These are phyloP conservation scores for Celastrina argiolus DNA, from an alignment of 2,888 invertebrate species.

Conservation along the genomic window DNA sequence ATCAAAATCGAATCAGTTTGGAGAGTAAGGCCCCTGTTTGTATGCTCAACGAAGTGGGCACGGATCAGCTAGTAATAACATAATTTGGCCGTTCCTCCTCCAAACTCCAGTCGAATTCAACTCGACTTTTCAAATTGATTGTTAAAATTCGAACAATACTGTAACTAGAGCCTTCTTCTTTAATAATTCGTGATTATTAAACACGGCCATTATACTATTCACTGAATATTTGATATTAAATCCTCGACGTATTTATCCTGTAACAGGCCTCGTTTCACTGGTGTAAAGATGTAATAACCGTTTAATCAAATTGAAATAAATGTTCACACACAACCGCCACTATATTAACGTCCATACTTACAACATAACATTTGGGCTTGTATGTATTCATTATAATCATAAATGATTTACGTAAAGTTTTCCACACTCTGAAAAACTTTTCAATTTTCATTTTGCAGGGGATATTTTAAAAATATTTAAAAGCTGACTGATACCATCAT, in stretches of 20 bases:
- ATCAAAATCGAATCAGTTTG: too few relatives aligned
- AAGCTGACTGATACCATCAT: not conserved
- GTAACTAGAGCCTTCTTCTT: not conserved
- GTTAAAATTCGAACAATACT: slow-evolving; percentile 15
- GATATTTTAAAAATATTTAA: not conserved
- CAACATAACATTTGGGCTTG: too few relatives aligned
- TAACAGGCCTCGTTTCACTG: not conserved
- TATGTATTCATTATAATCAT: too few relatives aligned
- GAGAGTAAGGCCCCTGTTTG: too few relatives aligned
- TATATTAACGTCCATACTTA: too few relatives aligned
- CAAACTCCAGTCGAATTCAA: not conserved
- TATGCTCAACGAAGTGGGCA: too few relatives aligned
- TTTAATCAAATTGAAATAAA: not conserved
- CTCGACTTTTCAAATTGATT: slow-evolving; percentile 7
- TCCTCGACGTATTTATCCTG: not conserved
- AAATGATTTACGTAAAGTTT: too few relatives aligned
- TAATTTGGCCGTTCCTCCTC: not conserved
- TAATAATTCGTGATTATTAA: not conserved
- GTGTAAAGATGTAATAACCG: not conserved
- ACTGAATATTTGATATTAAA: slow-evolving; percentile 10
- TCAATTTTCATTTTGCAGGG: not conserved
- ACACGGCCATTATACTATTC: not conserved
- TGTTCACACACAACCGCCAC: too few relatives aligned
- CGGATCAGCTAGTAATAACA: slow-evolving; percentile 6
- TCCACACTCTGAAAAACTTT: too few relatives aligned